phyloP scores from a whole-genome alignment of 1,140 invertebrate species.

The Panagrolaimus sp. region DNA sequence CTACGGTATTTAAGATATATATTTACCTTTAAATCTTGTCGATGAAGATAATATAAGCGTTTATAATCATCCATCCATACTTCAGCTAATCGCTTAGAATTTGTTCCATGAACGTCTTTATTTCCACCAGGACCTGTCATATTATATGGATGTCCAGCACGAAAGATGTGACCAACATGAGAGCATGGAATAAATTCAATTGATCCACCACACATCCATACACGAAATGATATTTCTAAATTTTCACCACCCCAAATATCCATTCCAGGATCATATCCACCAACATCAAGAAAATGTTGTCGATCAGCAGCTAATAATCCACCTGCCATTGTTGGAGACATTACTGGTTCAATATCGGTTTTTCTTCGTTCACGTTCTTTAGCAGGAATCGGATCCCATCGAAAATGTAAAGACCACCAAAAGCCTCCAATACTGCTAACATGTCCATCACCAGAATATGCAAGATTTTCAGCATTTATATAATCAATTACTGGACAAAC shows the following conservation, averaged over 20 bases:
- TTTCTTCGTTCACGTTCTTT: conserved; percentile 74
- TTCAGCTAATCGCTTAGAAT: conserved; percentile 80
- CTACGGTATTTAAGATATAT: not conserved
- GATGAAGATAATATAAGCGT: conserved; percentile 74
- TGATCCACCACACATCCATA: conserved; percentile 91
- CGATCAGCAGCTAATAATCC: conserved; percentile 81
- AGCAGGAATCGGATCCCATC: conserved; percentile 82
- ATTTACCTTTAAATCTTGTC: conserved; percentile 69
- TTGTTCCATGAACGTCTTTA: conserved; percentile 83
- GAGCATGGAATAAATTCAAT: conserved; percentile 92
- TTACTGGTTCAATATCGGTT: conserved; percentile 79
- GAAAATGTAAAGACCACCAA: conserved; percentile 84
- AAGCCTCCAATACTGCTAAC: conserved; percentile 66
- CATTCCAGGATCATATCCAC: conserved; percentile 84
- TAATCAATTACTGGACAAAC: conserved; percentile 87
- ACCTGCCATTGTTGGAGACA: conserved; percentile 87
- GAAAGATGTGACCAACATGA: conserved; percentile 93
- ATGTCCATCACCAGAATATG: conserved; percentile 67
- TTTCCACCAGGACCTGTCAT: conserved; percentile 67
- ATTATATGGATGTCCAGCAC: conserved; percentile 79
- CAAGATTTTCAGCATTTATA: conserved; percentile 77
- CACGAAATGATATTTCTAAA: conserved; percentile 90
- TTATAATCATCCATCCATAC: conserved; percentile 95
- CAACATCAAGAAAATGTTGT: conserved; percentile 87
- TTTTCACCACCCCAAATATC: conserved; percentile 87